Evolutionary conservation across 2,888 invertebrate genomes (phyloP).

Genomic region (Sipha maydis): DNA sequence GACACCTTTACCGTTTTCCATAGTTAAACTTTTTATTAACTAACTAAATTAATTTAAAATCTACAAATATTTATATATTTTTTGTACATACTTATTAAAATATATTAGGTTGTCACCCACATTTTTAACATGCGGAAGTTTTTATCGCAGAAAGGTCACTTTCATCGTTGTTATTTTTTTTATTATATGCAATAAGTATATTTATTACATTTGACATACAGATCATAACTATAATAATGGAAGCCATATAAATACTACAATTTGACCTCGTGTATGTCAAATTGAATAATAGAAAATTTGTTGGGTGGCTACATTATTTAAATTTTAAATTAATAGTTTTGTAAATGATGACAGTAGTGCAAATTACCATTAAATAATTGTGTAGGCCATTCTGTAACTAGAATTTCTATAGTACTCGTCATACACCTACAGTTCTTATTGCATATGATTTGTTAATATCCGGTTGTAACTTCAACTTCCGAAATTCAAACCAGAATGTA

Average conservation of each 20-base stretch:
- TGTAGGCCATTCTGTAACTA: too few relatives aligned
- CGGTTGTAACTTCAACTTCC: too few relatives aligned
- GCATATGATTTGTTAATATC: too few relatives aligned
- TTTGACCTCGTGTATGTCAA: conserved; percentile 43
- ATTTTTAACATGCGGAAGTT: not conserved
- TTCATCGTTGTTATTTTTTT: conserved; percentile 19
- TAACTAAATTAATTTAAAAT: not conserved
- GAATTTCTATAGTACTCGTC: too few relatives aligned
- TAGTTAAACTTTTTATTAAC: not conserved
- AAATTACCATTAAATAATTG: not conserved
- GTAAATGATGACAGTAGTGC: conserved; percentile 1
- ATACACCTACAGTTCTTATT: too few relatives aligned
- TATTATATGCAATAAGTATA: not conserved
- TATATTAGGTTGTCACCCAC: not conserved
- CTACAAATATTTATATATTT: not conserved
- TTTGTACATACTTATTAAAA: not conserved
- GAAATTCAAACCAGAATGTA: too few relatives aligned
- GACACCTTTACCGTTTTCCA: not conserved
- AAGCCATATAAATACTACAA: not conserved
- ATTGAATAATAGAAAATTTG: conserved; percentile 32
- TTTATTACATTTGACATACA: not conserved
- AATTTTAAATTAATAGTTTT: conserved; percentile 22
- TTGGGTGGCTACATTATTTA: conserved; percentile 18
- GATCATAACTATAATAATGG: conserved; percentile 8
- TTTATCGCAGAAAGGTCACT: conserved; percentile 38